Evolutionary conservation across 1,140 invertebrate species (phyloP).

Genomic region (Pseudomyrmex concolor): DNA sequence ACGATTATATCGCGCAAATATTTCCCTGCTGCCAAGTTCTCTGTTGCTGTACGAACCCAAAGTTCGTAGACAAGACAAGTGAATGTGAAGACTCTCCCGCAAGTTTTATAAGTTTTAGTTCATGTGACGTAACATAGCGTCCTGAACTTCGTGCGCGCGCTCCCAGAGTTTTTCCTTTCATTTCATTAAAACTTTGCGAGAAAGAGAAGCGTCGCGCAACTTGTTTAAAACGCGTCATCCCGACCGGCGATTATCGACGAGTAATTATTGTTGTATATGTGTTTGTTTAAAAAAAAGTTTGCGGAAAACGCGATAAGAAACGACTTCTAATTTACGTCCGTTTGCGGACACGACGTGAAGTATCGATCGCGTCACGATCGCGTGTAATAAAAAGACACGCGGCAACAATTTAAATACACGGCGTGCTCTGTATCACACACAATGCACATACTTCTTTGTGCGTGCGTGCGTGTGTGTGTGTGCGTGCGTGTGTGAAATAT

Average conservation of each 20-base stretch:
- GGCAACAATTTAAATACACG: slow-evolving; percentile 49
- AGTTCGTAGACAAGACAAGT: slow-evolving; percentile 54
- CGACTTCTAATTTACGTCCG: slow-evolving; percentile 50
- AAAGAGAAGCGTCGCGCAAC: slow-evolving; percentile 5
- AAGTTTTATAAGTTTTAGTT: slow-evolving; percentile 60
- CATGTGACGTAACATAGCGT: slow-evolving; percentile 45
- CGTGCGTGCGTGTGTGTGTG: too few relatives aligned
- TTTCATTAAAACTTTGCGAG: slow-evolving; percentile 55
- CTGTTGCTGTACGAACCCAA: neutral
- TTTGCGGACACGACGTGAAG: neutral
- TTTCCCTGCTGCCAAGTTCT: neutral
- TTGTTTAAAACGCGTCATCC: slow-evolving; percentile 32
- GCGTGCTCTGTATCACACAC: neutral
- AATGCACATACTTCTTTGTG: too few relatives aligned
- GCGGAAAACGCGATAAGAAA: slow-evolving; percentile 31
- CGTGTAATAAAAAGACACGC: slow-evolving; percentile 33
- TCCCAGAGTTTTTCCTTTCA: slow-evolving; percentile 53
- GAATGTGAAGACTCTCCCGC: slow-evolving; percentile 22
- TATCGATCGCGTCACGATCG: slow-evolving; percentile 42
- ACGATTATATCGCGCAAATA: slow-evolving; percentile 16
- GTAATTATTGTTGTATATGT: slow-evolving; percentile 39
- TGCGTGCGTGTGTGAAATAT: neutral
- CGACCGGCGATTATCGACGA: slow-evolving; percentile 43
- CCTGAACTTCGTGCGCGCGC: slow-evolving; percentile 25
- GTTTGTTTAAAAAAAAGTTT: neutral